Percentiles rank a stretch among this genome's conserved stretches.
Evolutionary conservation across 2,888 invertebrate species (phyloP).

Genomic region (Brenthis hecate): DNA sequence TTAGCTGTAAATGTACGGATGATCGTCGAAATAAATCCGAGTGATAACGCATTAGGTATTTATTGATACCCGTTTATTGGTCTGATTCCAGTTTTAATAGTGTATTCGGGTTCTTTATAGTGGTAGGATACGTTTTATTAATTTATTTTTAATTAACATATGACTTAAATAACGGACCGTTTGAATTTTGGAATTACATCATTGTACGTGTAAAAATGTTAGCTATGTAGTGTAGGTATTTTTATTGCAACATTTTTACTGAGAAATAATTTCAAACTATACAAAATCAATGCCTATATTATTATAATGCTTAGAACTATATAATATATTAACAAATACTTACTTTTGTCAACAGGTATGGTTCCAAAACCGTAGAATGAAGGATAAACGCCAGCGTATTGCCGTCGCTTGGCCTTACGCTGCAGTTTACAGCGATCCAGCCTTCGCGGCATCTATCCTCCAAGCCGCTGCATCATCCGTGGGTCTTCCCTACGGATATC

Average conservation of each 20-base stretch:
- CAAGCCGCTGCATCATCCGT: constrained; percentile 93
- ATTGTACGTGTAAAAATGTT: neutral
- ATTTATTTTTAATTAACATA: constrained; percentile 29
- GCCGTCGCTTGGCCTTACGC: constrained; percentile 98
- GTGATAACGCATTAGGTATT: constrained; percentile 47
- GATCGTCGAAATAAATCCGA: constrained; percentile 45
- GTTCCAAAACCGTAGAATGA: constrained; percentile 99
- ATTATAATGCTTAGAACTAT: neutral
- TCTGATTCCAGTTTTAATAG: constrained; percentile 27
- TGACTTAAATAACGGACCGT: constrained; percentile 5
- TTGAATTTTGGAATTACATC: constrained; percentile 8
- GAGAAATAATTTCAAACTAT: too few relatives aligned
- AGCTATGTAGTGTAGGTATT: neutral
- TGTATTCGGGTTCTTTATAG: constrained; percentile 26
- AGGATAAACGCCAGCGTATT: constrained; percentile 97
- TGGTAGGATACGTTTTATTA: constrained; percentile 31
- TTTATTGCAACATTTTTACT: neutral
- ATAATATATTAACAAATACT: neutral
- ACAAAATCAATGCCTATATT: too few relatives aligned
- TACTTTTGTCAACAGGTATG: constrained; percentile 87
- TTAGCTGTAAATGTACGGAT: constrained; percentile 40
- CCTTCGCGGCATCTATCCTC: constrained; percentile 94
- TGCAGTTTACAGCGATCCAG: constrained; percentile 96
- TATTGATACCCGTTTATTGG: constrained; percentile 39
- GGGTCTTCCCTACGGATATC: constrained; percentile 84